Percentiles rank a stretch among this genome's conserved stretches.
Conservation (phyloP, 1,140 invertebrate species). For the Panonychus citri region DNA sequence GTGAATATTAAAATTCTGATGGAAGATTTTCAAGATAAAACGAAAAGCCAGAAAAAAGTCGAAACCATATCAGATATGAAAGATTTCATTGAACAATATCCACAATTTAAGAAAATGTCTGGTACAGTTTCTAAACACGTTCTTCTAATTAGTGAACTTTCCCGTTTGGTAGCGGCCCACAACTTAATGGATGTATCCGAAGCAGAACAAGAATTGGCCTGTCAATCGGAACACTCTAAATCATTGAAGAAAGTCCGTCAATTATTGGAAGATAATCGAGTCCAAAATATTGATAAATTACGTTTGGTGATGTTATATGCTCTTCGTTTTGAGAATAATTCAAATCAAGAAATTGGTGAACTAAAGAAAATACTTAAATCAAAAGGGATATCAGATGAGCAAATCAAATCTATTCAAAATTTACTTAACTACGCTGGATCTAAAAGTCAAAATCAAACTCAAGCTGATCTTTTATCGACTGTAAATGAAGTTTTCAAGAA, state of each 20-base stretch:
- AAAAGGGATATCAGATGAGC: constrained; percentile 30
- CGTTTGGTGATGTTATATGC: constrained; percentile 80
- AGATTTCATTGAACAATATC: constrained; percentile 92
- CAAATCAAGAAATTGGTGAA: constrained; percentile 49
- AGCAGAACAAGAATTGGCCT: constrained; percentile 82
- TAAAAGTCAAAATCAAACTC: constrained; percentile 3
- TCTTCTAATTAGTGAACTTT: constrained; percentile 80
- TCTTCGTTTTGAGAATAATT: constrained; percentile 64
- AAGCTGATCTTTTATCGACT: constrained; percentile 44
- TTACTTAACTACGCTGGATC: constrained; percentile 3
- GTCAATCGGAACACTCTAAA: constrained; percentile 68
- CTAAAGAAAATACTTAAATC: constrained; percentile 46
- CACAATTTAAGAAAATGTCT: constrained; percentile 96
- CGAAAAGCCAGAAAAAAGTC: constrained; percentile 86
- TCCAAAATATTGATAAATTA: constrained; percentile 52
- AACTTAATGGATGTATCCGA: constrained; percentile 78
- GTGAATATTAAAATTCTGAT: constrained; percentile 88
- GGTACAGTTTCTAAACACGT: constrained; percentile 94
- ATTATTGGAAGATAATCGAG: constrained; percentile 40
- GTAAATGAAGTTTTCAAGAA: constrained; percentile 54
- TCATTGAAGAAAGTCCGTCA: constrained; percentile 53
- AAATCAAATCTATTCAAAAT: constrained; percentile 12
- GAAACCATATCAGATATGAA: constrained; percentile 98
- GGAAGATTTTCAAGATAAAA: constrained; percentile 90
- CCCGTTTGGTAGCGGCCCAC: constrained; percentile 48